These are phyloP conservation scores for Hippocampus abdominalis DNA, from an alignment of 2,113 vertebrate species.

Conservation along the genomic window DNA sequence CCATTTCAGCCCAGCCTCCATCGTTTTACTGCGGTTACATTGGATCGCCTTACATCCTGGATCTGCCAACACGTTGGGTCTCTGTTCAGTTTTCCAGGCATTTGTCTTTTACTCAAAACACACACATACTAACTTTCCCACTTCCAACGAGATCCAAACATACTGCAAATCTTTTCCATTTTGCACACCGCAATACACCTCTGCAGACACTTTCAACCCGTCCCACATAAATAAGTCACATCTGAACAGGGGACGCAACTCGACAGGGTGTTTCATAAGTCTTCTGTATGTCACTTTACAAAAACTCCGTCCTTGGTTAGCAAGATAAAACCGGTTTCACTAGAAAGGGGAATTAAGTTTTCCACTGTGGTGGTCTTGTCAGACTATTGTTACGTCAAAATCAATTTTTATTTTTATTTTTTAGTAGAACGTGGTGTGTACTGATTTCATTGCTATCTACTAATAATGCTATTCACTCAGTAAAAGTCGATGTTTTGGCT, in stretches of 20 bases:
- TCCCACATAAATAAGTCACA: constrained; percentile 21
- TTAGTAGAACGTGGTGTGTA: too few species aligned
- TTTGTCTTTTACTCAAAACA: constrained; percentile 23
- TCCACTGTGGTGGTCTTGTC: too few species aligned
- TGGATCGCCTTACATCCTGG: constrained; percentile 37
- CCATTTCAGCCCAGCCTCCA: constrained; percentile 52
- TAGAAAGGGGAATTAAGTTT: too few species aligned
- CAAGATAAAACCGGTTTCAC: too few species aligned
- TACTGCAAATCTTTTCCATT: constrained; percentile 32
- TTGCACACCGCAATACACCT: constrained; percentile 3
- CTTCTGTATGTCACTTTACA: too few species aligned
- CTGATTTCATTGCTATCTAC: too few species aligned
- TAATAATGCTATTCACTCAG: too few species aligned
- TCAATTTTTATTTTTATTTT: too few species aligned
- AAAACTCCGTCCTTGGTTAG: too few species aligned
- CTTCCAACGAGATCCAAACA: constrained; percentile 33
- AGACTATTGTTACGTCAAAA: too few species aligned
- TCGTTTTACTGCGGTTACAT: constrained; percentile 52
- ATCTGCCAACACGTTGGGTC: constrained; percentile 27
- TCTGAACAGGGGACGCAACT: constrained; percentile 12
- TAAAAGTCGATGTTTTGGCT: too few species aligned
- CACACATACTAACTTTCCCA: constrained; percentile 17
- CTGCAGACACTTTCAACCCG: constrained; percentile 16
- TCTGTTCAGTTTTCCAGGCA: constrained; percentile 40
- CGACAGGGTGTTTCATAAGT: not conserved